Conservation (phyloP, 2,797 vertebrate genomes). For the Poliocrania exsul region DNA sequence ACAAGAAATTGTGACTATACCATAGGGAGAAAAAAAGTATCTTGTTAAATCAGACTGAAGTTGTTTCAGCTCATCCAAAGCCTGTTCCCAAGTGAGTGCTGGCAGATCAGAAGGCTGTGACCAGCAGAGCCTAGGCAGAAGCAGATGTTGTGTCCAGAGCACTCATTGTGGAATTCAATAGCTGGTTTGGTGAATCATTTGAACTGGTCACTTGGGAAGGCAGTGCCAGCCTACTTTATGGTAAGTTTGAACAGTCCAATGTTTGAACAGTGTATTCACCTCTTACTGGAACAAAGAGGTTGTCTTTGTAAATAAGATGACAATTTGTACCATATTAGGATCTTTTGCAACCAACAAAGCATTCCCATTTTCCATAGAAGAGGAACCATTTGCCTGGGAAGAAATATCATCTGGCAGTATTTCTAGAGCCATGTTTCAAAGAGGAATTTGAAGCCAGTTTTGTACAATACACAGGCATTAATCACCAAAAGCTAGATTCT, state of each 20-base stretch:
- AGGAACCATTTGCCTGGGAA: conserved; percentile 8
- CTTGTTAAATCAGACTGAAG: conserved; percentile 33
- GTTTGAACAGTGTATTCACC: neutral
- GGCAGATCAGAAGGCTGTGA: conserved; percentile 54
- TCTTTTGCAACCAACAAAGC: conserved; percentile 41
- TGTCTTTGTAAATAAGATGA: conserved; percentile 40
- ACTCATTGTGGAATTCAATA: neutral
- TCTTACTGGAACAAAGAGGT: conserved; percentile 23
- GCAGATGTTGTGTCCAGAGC: conserved; percentile 56
- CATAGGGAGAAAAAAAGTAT: neutral
- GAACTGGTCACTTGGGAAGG: conserved; percentile 49
- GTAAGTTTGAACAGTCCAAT: neutral
- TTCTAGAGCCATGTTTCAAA: conserved; percentile 16
- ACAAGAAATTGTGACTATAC: neutral
- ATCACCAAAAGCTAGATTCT: neutral
- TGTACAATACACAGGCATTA: neutral
- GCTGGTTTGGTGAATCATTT: conserved; percentile 46
- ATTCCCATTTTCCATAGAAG: conserved; percentile 33
- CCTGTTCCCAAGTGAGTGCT: conserved; percentile 11
- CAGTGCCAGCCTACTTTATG: neutral
- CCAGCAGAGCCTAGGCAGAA: conserved; percentile 47
- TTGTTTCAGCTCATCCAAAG: conserved; percentile 59
- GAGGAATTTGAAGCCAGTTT: neutral
- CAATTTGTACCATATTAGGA: neutral
- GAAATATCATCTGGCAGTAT: conserved; percentile 27